Percentiles rank a stretch among this genome's conserved stretches.
Conservation (phyloP, 2,797 vertebrate genomes). For the Aeoliscus strigatus region DNA sequence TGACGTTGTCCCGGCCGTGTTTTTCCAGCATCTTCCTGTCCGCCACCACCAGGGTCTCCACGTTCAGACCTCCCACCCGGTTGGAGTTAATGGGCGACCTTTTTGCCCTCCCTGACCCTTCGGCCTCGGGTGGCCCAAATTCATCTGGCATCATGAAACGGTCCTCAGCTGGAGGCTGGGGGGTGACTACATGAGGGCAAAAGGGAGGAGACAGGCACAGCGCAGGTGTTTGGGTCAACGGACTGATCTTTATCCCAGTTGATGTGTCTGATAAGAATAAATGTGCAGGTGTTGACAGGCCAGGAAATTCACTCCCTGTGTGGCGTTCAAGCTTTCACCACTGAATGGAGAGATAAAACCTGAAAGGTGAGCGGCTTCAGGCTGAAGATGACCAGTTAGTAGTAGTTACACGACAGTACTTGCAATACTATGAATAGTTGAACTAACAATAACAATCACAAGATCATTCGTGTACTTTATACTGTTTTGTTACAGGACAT, state of each 20-base stretch:
- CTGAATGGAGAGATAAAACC: constrained; percentile 26
- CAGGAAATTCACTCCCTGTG: constrained; percentile 59
- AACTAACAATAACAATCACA: too few relatives aligned
- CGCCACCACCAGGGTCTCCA: constrained; percentile 96
- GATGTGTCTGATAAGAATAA: constrained; percentile 44
- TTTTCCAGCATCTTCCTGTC: constrained; percentile 97
- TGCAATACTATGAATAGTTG: too few relatives aligned
- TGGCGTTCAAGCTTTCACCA: constrained; percentile 41
- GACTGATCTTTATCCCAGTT: constrained; percentile 48
- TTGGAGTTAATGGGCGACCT: constrained; percentile 84
- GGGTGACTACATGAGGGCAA: constrained; percentile 76
- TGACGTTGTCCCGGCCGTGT: constrained; percentile 90
- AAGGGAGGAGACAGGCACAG: constrained; percentile 32
- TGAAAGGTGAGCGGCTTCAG: too few relatives aligned
- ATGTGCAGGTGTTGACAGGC: constrained; percentile 46
- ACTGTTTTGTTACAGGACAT: too few relatives aligned
- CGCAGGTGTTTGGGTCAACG: too few relatives aligned
- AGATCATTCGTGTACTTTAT: too few relatives aligned
- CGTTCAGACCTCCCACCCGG: constrained; percentile 82
- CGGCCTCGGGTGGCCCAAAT: constrained; percentile 60
- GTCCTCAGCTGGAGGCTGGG: constrained; percentile 80
- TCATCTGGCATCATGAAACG: constrained; percentile 81
- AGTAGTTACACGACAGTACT: too few relatives aligned
- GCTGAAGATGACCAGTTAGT: too few relatives aligned
- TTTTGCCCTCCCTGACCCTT: constrained; percentile 73